Conservation (phyloP, 2,113 vertebrate genomes). For the Peucedramus taeniatus region DNA sequence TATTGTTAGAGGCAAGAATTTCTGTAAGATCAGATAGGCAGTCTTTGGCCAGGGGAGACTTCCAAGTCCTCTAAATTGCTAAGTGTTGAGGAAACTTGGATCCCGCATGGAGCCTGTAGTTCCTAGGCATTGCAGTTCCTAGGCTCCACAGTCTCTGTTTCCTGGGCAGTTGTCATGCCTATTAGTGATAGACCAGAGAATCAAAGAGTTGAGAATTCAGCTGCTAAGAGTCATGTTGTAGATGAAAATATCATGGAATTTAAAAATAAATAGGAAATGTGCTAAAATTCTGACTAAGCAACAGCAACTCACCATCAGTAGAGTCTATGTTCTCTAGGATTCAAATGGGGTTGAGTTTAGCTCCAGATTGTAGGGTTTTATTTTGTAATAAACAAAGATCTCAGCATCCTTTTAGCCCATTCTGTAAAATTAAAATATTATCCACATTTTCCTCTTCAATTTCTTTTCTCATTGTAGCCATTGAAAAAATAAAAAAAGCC, state of each 20-base stretch:
- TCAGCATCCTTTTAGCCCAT: not conserved
- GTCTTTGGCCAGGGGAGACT: accelerated
- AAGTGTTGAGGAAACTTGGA: not conserved
- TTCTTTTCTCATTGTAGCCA: not conserved
- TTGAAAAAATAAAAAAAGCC: not conserved
- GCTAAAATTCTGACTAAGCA: not conserved
- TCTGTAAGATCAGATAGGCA: not conserved
- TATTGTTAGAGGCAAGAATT: not conserved
- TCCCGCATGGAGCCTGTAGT: accelerated
- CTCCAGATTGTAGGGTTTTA: not conserved
- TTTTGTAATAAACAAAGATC: not conserved
- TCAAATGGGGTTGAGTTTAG: not conserved
- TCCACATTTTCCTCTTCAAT: not conserved
- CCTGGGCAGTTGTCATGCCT: not conserved
- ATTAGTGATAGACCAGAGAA: not conserved
- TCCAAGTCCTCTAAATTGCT: not conserved
- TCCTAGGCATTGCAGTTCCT: not conserved
- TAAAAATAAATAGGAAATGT: not conserved
- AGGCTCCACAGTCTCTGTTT: not conserved
- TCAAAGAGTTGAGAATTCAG: not conserved
- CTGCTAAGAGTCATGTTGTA: not conserved
- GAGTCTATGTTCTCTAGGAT: not conserved
- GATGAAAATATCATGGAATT: not conserved
- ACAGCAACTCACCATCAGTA: not conserved
- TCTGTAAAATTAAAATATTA: not conserved